A percentile compares a stretch with the other conserved stretches of the same genome.
Conservation (phyloP, 2,888 invertebrate genomes). For the Yponomeuta plumbellus region DNA sequence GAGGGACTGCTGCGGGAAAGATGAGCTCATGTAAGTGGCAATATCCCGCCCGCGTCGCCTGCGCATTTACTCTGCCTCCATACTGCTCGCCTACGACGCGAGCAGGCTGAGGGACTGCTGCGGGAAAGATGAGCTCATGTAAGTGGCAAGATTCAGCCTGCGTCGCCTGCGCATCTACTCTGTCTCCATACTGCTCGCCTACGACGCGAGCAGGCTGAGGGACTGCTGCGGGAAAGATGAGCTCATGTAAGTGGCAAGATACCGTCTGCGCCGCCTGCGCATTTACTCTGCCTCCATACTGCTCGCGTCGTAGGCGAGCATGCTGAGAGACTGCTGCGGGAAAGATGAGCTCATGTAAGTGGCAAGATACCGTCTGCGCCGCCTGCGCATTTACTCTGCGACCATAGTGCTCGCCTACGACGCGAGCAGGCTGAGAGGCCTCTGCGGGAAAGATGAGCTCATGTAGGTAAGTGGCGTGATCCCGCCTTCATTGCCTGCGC, state of each 20-base stretch:
- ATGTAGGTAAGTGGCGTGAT: too few relatives aligned
- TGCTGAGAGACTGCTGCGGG: too few relatives aligned
- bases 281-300: slow-evolving; percentile 76
- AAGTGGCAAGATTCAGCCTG: background rate
- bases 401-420: slow-evolving; percentile 95
- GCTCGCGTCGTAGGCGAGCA: too few relatives aligned
- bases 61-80: slow-evolving; percentile 77
- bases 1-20: too few relatives aligned
- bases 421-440: too few relatives aligned
- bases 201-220: slow-evolving; percentile 13
- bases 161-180: slow-evolving; percentile 78
- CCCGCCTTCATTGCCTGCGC: background rate
- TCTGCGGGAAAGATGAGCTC: too few relatives aligned
- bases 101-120: slow-evolving; percentile 14
- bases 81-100: too few relatives aligned
- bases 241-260: too few relatives aligned
- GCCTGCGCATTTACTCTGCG: slow-evolving; percentile 82
- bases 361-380: background rate
- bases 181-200: background rate
- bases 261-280: background rate
- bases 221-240: too few relatives aligned
- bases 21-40: slow-evolving; percentile 27
- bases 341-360: too few relatives aligned
- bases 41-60: slow-evolving; percentile 83
- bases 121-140: too few relatives aligned